Evolutionary conservation across 2,888 invertebrate species (phyloP).

Genomic region (Flexamia atlantica): DNA sequence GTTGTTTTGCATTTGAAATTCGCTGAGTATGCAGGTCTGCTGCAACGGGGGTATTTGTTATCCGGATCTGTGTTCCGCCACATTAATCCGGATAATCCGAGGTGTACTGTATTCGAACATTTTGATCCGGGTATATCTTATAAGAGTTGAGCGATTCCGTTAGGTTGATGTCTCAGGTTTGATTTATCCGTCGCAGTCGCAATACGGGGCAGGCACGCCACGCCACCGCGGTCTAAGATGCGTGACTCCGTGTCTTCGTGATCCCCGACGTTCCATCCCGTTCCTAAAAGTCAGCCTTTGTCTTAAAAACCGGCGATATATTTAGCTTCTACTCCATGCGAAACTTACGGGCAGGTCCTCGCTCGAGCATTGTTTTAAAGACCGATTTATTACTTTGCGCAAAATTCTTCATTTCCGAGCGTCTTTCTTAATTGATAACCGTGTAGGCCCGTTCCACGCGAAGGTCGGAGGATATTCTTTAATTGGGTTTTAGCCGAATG

Average conservation of each 20-base stretch:
- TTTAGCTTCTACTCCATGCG: background rate
- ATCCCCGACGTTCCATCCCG: background rate
- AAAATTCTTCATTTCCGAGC: slow-evolving; percentile 27
- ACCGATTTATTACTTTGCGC: slow-evolving; percentile 31
- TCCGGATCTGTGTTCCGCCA: too few species aligned
- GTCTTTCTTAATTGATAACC: background rate
- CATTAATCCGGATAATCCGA: too few species aligned
- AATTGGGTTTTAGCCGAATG: too few species aligned
- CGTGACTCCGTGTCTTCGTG: background rate
- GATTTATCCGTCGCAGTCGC: slow-evolving; percentile 15
- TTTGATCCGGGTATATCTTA: too few species aligned
- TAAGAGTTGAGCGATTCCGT: too few species aligned
- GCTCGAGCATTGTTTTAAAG: slow-evolving; percentile 2
- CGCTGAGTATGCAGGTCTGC: too few species aligned
- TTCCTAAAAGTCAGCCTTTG: background rate
- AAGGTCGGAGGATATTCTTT: background rate
- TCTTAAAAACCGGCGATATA: slow-evolving; percentile 21
- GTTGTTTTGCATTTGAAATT: too few species aligned
- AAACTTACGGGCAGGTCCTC: background rate
- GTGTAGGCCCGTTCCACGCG: background rate
- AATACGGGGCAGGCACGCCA: background rate
- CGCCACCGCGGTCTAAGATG: background rate
- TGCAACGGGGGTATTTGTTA: too few species aligned
- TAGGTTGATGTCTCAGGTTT: background rate
- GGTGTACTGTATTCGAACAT: too few species aligned